Evolutionary conservation across 2,113 vertebrate species (phyloP).

Genomic region (Brachionichthys hirsutus): DNA sequence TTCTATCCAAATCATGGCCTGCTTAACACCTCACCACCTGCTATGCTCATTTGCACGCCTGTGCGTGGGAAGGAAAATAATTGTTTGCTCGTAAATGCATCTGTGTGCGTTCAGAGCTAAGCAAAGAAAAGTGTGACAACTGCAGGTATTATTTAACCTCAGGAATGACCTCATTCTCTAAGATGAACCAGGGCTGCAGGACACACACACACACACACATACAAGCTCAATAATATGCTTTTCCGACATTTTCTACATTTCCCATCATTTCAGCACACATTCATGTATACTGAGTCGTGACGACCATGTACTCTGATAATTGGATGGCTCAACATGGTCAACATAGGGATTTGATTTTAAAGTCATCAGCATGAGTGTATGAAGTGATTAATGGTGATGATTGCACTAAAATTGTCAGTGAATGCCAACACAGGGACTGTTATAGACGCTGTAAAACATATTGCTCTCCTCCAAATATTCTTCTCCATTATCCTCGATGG

Average conservation of each 20-base stretch:
- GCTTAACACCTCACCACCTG: constrained; percentile 67
- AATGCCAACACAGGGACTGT: constrained; percentile 9
- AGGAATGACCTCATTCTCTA: constrained; percentile 18
- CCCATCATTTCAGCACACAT: too few species aligned
- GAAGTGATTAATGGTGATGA: constrained; percentile 44
- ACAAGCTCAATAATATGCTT: too few species aligned
- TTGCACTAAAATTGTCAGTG: constrained; percentile 20
- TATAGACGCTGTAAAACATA: constrained; percentile 40
- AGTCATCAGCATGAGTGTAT: constrained; percentile 25
- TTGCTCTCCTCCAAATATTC: constrained; percentile 21
- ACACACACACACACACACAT: not conserved
- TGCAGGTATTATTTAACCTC: constrained; percentile 9
- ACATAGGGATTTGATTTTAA: constrained; percentile 21
- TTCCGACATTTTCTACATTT: too few species aligned
- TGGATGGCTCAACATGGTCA: constrained; percentile 12
- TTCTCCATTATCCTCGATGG: constrained; percentile 28
- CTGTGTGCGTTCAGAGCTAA: constrained; percentile 2
- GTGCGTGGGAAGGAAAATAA: constrained; percentile 4
- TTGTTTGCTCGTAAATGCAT: not conserved
- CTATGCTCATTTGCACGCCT: constrained; percentile 34
- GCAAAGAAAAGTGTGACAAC: not conserved
- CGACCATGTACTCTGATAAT: constrained; percentile 19
- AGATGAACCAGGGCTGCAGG: constrained; percentile 24
- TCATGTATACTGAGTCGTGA: not conserved
- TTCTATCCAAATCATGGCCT: constrained; percentile 63